Evolutionary conservation across 2,888 invertebrate genomes (phyloP).

Genomic region (Sturmia bella): DNA sequence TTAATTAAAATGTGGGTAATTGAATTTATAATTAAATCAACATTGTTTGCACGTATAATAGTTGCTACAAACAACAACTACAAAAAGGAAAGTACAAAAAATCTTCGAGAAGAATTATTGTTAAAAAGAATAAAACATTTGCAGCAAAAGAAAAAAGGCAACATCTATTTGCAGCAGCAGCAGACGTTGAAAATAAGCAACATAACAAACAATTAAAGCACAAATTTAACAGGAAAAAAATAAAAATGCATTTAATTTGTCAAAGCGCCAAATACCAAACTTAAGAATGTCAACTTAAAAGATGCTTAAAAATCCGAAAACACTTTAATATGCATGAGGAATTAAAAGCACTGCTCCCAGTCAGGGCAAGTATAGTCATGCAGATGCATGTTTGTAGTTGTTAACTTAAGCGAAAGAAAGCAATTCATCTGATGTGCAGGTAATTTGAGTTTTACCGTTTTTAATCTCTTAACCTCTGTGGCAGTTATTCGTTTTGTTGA

Average conservation of each 20-base stretch:
- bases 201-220: slow-evolving; percentile 5
- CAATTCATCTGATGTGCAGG: too few relatives aligned
- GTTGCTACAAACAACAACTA: slow-evolving; percentile 32
- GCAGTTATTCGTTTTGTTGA: too few relatives aligned
- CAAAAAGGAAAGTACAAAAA: neutral
- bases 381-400: too few relatives aligned
- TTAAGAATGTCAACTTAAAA: slow-evolving; percentile 67
- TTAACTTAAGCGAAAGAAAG: too few relatives aligned
- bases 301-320: slow-evolving; percentile 60
- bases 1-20: slow-evolving; percentile 63
- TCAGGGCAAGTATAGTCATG: too few relatives aligned
- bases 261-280: slow-evolving; percentile 69
- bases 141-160: neutral
- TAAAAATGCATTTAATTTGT: slow-evolving; percentile 62
- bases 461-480: too few relatives aligned
- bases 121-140: neutral
- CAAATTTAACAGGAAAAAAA: slow-evolving; percentile 2
- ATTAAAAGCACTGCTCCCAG: too few relatives aligned
- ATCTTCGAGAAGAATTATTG: too few relatives aligned
- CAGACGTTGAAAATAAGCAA: slow-evolving; percentile 12
- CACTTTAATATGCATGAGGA: slow-evolving; percentile 44
- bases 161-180: too few relatives aligned
- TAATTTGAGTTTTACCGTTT: too few relatives aligned
- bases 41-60: slow-evolving; percentile 38
- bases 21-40: slow-evolving; percentile 67